phyloP scores from a whole-genome alignment of 2,113 vertebrate species.

The Colistium nudipinnis region DNA sequence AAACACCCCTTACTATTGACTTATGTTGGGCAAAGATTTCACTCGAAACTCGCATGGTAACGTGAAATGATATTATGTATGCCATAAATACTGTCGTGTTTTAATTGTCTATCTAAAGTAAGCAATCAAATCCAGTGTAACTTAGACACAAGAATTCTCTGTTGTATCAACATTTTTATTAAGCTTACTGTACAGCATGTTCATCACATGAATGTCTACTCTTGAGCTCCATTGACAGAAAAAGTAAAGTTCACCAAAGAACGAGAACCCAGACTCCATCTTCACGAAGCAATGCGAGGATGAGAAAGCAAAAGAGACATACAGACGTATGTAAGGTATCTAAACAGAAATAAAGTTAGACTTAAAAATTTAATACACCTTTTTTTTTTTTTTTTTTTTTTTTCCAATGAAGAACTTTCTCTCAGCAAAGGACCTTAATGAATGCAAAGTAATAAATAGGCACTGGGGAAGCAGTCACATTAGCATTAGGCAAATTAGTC shows the following conservation, averaged over 20 bases:
- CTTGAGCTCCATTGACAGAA: conserved; percentile 29
- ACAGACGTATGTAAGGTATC: conserved; percentile 8
- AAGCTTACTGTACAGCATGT: conserved; percentile 68
- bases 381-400: conserved; percentile 13
- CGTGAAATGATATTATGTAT: too few species aligned
- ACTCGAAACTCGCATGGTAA: too few species aligned
- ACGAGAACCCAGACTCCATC: conserved; percentile 30
- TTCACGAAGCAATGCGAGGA: conserved; percentile 42
- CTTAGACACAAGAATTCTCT: background rate
- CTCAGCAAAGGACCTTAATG: conserved; percentile 32
- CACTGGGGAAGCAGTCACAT: conserved; percentile 51
- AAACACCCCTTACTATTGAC: too few species aligned
- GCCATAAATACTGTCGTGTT: too few species aligned
- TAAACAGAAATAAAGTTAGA: conserved; percentile 32
- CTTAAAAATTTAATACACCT: background rate
- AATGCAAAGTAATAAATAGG: conserved; percentile 72
- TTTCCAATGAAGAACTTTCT: conserved; percentile 13
- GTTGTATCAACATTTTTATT: conserved; percentile 71
- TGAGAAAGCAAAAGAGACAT: conserved; percentile 10
- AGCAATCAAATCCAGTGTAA: too few species aligned
- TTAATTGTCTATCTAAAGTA: too few species aligned
- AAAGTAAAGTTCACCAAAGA: conserved; percentile 35
- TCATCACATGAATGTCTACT: conserved; percentile 59
- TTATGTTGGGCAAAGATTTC: too few species aligned
- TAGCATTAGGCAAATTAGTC: conserved; percentile 35